Percentiles rank a stretch among this genome's conserved stretches.
These are phyloP conservation scores for Lerista edwardsae DNA, from an alignment of 2,797 vertebrate genomes.

Conservation along the genomic window DNA sequence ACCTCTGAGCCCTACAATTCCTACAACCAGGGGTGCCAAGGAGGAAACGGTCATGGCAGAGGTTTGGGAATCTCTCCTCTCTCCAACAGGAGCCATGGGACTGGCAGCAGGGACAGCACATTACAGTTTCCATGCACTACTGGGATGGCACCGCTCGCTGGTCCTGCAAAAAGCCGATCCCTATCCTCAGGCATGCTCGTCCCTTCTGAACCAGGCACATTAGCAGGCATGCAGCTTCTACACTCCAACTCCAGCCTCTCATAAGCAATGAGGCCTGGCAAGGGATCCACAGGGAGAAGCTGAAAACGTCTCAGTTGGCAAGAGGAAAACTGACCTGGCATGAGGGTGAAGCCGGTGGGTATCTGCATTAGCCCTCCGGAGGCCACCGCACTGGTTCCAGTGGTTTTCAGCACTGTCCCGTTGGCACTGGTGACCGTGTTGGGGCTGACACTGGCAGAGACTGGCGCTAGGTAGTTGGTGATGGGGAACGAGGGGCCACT, in stretches of 20 bases:
- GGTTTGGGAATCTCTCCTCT: not conserved
- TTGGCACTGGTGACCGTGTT: slow-evolving; percentile 89
- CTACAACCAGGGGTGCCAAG: slow-evolving; percentile 20
- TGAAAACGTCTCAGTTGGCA: not conserved
- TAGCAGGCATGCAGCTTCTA: slow-evolving; percentile 4
- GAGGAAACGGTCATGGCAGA: not conserved
- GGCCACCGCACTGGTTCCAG: slow-evolving; percentile 80
- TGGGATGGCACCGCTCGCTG: not conserved
- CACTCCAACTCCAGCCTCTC: not conserved
- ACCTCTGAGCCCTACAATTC: slow-evolving; percentile 49
- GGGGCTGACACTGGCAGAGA: slow-evolving; percentile 86
- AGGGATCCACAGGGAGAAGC: fast-evolving
- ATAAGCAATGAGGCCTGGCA: not conserved
- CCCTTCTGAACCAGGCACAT: slow-evolving; percentile 12
- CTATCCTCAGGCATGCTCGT: not conserved
- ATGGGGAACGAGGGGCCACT: slow-evolving; percentile 95
- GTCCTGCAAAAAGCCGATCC: not conserved
- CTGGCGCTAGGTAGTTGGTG: slow-evolving; percentile 97
- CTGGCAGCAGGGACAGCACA: slow-evolving; percentile 55
- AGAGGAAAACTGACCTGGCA: slow-evolving; percentile 87
- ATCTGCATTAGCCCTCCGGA: slow-evolving; percentile 93
- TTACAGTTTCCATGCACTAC: not conserved
- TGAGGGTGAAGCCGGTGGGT: slow-evolving; percentile 93
- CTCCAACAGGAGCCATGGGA: not conserved
- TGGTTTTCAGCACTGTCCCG: slow-evolving; percentile 92